Evolutionary conservation across 2,113 vertebrate species (phyloP).

Genomic region (Glaucomys volans): DNA sequence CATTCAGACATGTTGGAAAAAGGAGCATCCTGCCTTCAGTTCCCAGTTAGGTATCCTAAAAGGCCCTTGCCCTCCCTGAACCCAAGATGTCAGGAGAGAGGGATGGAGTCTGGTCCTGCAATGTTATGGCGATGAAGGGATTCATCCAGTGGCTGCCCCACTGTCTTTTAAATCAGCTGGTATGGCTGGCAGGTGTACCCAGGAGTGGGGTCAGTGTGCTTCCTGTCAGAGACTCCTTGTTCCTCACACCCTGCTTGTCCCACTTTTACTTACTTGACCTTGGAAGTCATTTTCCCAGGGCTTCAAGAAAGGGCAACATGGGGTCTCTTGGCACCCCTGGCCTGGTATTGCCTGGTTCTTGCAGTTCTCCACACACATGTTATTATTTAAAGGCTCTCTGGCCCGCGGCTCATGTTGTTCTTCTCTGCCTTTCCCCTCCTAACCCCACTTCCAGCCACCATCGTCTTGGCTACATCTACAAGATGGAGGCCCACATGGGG

Average conservation of each 20-base stretch:
- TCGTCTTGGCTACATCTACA: background rate
- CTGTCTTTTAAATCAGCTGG: background rate
- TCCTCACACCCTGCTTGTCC: background rate
- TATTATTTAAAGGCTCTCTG: background rate
- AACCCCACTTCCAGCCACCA: rapidly evolving
- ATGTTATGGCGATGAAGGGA: background rate
- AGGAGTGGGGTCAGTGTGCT: background rate
- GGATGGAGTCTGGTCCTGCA: background rate
- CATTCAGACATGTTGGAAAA: background rate
- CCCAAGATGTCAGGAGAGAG: background rate
- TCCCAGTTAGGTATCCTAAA: background rate
- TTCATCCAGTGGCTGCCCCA: background rate
- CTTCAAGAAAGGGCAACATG: background rate
- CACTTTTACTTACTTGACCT: background rate
- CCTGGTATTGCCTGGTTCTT: background rate
- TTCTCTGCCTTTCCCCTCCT: background rate
- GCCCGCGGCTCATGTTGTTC: background rate
- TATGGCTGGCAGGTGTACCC: background rate
- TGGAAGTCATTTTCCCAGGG: background rate
- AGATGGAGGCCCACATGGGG: too few relatives aligned
- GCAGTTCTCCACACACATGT: background rate
- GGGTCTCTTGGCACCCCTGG: background rate
- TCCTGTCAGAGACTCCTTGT: background rate
- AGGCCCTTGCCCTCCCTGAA: background rate
- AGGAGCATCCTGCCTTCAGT: background rate